Evolutionary conservation across 2,113 vertebrate genomes (phyloP).

Genomic region (Eptesicus fuscus): DNA sequence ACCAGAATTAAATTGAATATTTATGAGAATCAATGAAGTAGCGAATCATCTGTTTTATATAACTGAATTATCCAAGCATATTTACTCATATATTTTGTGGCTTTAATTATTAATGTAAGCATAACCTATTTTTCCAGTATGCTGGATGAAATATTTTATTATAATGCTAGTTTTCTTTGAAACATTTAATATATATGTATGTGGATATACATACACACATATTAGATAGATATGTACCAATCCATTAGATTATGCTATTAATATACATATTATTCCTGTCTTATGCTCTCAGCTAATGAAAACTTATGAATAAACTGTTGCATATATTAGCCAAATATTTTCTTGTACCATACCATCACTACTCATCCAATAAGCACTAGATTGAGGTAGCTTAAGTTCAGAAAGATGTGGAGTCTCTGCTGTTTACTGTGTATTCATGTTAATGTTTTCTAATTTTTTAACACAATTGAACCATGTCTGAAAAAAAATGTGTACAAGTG

Average conservation of each 20-base stretch:
- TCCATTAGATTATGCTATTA: background rate
- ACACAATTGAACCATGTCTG: background rate
- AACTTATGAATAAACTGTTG: background rate
- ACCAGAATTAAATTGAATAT: background rate
- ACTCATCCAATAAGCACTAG: background rate
- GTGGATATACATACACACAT: background rate
- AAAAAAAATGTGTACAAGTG: background rate
- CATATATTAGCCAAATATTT: background rate
- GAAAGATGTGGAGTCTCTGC: background rate
- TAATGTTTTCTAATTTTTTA: background rate
- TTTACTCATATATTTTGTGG: background rate
- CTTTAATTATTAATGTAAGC: background rate
- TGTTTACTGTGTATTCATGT: background rate
- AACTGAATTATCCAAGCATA: background rate
- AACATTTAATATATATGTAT: background rate
- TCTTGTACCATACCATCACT: background rate
- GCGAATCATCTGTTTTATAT: background rate
- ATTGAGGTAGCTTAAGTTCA: background rate
- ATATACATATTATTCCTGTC: background rate
- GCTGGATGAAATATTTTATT: background rate
- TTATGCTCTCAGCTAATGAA: background rate
- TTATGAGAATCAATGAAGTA: background rate
- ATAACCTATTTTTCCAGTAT: background rate
- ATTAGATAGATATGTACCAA: background rate
- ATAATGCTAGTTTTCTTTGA: background rate